phyloP scores from a whole-genome alignment of 2,797 vertebrate species.

The Prionace glauca region DNA sequence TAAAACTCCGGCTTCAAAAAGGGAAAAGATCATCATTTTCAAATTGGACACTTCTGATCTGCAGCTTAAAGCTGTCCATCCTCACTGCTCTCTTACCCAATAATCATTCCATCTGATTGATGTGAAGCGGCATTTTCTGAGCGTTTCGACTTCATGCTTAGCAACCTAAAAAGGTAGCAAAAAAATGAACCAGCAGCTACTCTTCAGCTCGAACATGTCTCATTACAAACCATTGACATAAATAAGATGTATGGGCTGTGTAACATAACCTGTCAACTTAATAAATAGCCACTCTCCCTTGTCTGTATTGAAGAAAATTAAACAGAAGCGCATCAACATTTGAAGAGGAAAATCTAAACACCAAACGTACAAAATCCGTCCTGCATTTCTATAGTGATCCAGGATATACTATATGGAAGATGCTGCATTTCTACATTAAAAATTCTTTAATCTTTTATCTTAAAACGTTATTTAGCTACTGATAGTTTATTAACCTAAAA shows the following conservation, averaged over 20 bases:
- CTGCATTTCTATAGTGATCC: background rate
- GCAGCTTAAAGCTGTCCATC: background rate
- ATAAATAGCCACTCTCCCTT: background rate
- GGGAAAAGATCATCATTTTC: background rate
- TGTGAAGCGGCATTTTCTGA: background rate
- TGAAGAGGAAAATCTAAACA: background rate
- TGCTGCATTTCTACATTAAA: background rate
- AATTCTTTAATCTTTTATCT: background rate
- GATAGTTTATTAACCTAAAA: background rate
- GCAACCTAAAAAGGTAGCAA: background rate
- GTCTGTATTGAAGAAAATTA: background rate
- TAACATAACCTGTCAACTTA: background rate
- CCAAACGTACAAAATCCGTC: background rate
- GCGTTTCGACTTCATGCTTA: background rate
- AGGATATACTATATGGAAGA: background rate
- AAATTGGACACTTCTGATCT: background rate
- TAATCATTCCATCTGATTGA: background rate
- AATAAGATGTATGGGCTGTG: background rate
- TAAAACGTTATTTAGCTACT: background rate
- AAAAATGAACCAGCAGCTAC: background rate
- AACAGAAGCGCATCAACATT: background rate
- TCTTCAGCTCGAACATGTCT: background rate
- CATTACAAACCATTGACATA: background rate
- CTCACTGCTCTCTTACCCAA: background rate
- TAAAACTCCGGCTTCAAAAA: background rate